Conservation (phyloP, 2,113 vertebrate species). For the Ceyx margarethae region DNA sequence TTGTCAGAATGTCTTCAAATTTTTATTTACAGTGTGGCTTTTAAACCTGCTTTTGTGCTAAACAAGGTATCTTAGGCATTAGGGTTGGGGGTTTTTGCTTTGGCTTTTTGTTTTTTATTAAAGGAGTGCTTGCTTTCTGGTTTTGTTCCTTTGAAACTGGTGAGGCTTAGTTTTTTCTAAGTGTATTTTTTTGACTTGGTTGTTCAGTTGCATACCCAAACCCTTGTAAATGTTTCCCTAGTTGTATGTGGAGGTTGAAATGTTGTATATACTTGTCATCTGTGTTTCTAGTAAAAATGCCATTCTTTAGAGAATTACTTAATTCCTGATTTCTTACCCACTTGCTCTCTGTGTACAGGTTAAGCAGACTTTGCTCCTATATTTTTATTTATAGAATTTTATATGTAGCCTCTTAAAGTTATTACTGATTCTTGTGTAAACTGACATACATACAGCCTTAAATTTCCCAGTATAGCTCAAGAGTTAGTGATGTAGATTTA, state of each 20-base stretch:
- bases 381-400: slow-evolving; percentile 53
- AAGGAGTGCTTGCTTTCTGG: slow-evolving; percentile 36
- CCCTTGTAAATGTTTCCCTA: slow-evolving; percentile 69
- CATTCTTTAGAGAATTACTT: slow-evolving; percentile 64
- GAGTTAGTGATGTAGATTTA: not conserved
- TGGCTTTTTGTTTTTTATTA: not conserved
- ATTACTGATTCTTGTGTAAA: not conserved
- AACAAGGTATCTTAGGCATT: slow-evolving; percentile 2
- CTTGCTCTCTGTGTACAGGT: slow-evolving; percentile 63
- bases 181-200: slow-evolving; percentile 57
- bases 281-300: slow-evolving; percentile 72
- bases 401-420: slow-evolving; percentile 1
- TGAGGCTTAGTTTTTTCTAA: slow-evolving; percentile 55
- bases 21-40: slow-evolving; percentile 47
- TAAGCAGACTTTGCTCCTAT: slow-evolving; percentile 38
- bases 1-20: slow-evolving; percentile 16
- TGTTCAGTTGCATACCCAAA: slow-evolving; percentile 66
- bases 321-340: slow-evolving; percentile 63
- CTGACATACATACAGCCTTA: slow-evolving; percentile 76
- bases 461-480: not conserved
- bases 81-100: not conserved
- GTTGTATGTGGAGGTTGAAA: slow-evolving; percentile 68
- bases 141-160: slow-evolving; percentile 47
- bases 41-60: slow-evolving; percentile 41
- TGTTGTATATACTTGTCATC: slow-evolving; percentile 71